These are phyloP conservation scores for Pachydiplax longipennis DNA, from an alignment of 2,888 invertebrate species.

Conservation along the genomic window DNA sequence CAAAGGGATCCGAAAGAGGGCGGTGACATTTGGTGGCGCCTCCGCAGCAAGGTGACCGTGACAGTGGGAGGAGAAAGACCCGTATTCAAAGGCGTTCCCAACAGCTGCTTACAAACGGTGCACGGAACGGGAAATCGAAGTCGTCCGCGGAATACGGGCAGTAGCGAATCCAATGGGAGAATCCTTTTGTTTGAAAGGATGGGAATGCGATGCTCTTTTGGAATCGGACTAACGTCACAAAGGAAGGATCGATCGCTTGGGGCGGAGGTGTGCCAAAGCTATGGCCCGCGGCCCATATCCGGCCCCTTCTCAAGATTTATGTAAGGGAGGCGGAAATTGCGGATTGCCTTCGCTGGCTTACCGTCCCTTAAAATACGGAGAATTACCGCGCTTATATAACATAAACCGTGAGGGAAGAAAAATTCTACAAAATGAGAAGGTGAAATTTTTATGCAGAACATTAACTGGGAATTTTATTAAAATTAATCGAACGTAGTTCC, in stretches of 20 bases:
- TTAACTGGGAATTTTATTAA: no score
- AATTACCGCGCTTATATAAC: no score
- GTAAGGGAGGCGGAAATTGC: no score
- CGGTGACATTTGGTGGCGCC: slow-evolving; percentile 10
- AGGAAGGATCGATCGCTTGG: neutral
- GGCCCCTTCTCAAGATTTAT: no score
- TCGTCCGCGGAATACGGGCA: neutral
- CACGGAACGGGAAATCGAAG: neutral
- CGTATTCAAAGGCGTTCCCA: neutral
- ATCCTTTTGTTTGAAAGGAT: neutral
- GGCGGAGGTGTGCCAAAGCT: no score
- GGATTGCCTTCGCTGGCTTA: no score
- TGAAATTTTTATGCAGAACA: no score
- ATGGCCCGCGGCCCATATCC: no score
- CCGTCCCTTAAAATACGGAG: no score
- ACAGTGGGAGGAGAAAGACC: neutral
- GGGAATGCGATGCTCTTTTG: neutral
- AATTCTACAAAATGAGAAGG: no score
- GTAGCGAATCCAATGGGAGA: neutral
- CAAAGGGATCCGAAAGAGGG: neutral
- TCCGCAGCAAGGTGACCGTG: slow-evolving; percentile 10
- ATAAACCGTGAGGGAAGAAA: no score
- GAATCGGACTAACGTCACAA: neutral
- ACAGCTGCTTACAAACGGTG: neutral
- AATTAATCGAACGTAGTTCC: no score